phyloP scores from a whole-genome alignment of 2,797 vertebrate species.

The Scomberomorus guttatus region DNA sequence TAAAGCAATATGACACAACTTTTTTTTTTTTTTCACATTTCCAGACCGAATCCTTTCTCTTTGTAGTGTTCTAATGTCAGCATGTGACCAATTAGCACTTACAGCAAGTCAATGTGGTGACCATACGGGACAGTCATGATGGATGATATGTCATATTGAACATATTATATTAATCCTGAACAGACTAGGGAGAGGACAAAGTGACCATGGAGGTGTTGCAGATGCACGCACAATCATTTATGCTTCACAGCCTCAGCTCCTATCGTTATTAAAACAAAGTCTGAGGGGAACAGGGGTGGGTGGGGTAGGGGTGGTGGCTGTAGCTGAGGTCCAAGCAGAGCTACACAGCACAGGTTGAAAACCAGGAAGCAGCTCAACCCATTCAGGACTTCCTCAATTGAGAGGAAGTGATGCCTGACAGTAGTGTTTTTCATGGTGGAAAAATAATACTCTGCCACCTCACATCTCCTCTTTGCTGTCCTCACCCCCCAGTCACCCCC shows the following conservation, averaged over 20 bases:
- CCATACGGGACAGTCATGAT: conserved; percentile 38
- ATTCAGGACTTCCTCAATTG: conserved; percentile 73
- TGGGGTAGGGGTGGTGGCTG: background rate
- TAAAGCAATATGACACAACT: conserved; percentile 36
- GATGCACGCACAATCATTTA: background rate
- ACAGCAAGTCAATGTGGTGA: conserved; percentile 57
- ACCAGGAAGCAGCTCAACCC: conserved; percentile 73
- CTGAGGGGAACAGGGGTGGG: background rate
- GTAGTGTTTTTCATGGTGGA: conserved; percentile 23
- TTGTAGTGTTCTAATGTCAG: conserved; percentile 23
- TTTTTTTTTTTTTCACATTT: conserved; percentile 15
- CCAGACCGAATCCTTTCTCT: conserved; percentile 7
- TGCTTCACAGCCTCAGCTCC: conserved; percentile 13
- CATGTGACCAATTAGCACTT: conserved; percentile 35
- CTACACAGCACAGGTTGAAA: conserved; percentile 38
- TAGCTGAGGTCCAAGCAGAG: conserved; percentile 64
- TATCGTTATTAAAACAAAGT: conserved; percentile 40
- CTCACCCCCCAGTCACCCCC: background rate
- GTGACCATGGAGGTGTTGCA: conserved; percentile 25
- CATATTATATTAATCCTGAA: conserved; percentile 49
- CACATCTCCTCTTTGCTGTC: conserved; percentile 6
- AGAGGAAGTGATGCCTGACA: conserved; percentile 32
- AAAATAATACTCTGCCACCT: conserved; percentile 34
- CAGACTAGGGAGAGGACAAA: conserved; percentile 12
- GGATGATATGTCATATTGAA: conserved; percentile 36